Conservation (phyloP, 2,888 invertebrate genomes). For the Biston stratarius region DNA sequence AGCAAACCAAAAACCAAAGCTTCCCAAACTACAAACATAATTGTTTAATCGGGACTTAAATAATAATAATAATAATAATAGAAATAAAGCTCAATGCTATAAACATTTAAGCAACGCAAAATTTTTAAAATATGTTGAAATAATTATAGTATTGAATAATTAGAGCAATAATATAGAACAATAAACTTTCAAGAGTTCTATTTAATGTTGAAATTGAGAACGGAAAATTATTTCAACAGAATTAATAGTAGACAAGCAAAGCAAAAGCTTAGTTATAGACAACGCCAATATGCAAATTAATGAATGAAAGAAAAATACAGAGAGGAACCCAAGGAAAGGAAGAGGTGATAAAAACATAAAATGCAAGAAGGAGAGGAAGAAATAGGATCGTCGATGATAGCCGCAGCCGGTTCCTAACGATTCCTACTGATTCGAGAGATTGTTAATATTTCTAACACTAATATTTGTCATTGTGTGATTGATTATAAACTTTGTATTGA, state of each 20-base stretch:
- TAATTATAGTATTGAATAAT: constrained; percentile 19
- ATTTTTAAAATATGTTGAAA: constrained; percentile 33
- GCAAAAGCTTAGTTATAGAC: constrained; percentile 59
- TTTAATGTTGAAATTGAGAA: neutral
- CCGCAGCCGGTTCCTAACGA: constrained; percentile 81
- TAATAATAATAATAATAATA: constrained; percentile 34
- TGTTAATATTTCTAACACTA: constrained; percentile 52
- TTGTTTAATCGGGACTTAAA: constrained; percentile 39
- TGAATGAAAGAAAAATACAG: constrained; percentile 72
- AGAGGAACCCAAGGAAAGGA: constrained; percentile 67
- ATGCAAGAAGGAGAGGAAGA: constrained; percentile 67
- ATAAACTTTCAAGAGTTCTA: neutral
- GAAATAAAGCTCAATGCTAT: constrained; percentile 34
- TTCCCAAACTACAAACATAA: constrained; percentile 39
- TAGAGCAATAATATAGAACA: neutral
- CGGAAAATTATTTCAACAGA: constrained; percentile 61
- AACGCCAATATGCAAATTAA: constrained; percentile 69
- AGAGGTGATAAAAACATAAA: constrained; percentile 59
- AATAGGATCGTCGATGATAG: constrained; percentile 82
- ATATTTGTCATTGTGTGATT: constrained; percentile 4
- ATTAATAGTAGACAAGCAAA: constrained; percentile 63
- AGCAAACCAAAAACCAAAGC: constrained; percentile 41
- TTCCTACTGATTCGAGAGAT: constrained; percentile 33
- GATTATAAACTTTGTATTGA: constrained; percentile 22
- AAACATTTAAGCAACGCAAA: constrained; percentile 25